Evolutionary conservation across 92 coral and sea anemone genomes (phyloP).

Genomic region (Muricea muricata): DNA sequence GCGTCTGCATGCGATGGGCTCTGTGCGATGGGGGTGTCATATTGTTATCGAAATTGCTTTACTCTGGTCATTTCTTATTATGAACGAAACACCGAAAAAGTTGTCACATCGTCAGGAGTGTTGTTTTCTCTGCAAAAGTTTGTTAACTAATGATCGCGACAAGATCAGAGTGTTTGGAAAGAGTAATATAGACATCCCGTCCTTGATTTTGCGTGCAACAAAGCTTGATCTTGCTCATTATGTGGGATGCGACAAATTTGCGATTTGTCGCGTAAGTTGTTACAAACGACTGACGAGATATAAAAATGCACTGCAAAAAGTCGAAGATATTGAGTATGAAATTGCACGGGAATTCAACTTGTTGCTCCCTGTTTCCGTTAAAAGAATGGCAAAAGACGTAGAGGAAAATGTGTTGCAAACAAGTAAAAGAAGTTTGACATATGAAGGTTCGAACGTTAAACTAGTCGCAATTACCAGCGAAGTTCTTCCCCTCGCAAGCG

Average conservation of each 20-base stretch:
- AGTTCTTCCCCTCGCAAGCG: too few species aligned
- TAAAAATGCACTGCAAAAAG: conserved; percentile 22
- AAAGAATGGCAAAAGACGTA: too few species aligned
- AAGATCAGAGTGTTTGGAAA: conserved; percentile 40
- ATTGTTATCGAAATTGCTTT: too few species aligned
- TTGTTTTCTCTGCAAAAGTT: not conserved
- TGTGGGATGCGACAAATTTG: not conserved
- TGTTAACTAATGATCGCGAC: not conserved
- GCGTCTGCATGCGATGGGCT: too few species aligned
- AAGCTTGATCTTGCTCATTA: conserved; percentile 28
- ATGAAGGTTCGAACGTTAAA: not conserved
- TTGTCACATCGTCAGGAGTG: not conserved
- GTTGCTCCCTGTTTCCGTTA: too few species aligned
- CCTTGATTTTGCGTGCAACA: conserved; percentile 21
- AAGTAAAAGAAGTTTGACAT: conserved; percentile 36
- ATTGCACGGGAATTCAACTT: conserved; percentile 42
- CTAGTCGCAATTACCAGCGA: not conserved
- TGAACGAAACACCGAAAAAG: conserved; percentile 43
- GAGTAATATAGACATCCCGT: conserved; percentile 8
- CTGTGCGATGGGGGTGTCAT: too few species aligned
- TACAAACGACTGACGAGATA: conserved; percentile 33
- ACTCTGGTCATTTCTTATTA: too few species aligned
- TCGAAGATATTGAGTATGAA: conserved; percentile 31
- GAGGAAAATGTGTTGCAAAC: conserved; percentile 48
- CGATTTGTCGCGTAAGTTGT: conserved; percentile 43